Evolutionary conservation across 2,113 vertebrate species (phyloP), one percentile per base, ranked within the genome.

Genomic region (Numenius arquata): DNA sequence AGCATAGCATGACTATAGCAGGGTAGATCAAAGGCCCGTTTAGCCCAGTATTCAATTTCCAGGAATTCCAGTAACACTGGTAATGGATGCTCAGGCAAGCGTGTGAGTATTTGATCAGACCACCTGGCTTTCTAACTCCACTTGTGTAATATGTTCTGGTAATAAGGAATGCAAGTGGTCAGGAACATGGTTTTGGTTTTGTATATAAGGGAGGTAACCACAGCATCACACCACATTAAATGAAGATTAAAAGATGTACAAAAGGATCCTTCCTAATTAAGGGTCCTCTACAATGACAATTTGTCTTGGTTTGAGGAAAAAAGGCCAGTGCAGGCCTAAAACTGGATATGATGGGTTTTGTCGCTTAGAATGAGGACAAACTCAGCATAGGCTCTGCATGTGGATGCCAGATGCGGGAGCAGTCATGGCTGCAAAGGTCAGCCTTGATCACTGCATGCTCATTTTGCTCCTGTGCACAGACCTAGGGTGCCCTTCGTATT

Each of bases 271-370:
- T 89, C 30, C 34, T 56, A 23, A 36, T 38, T 50, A 77, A 68
- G 12, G 4, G 5, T 53, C 27, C 27, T 81, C 26, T 65, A 29
- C 5, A 47, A 12, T 27, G 9, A 66, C 8, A 36, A 5, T 80
- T 65, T 66, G 9, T 55, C 29, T 81, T 18, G 0, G n/a, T 66
- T 63, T 73, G 32, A 63, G 32, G 38, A 74, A 43, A 8, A 66
- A 50, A 59, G 30, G 23, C 29, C 29, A 84, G 3, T 27, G 9
- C 11, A 71, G 29, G 7, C 1, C 0, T 72, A n/a, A 77, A 79
- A 13, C 9, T 29, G 5, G 27, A 11, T 75, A 36, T 21, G 1
- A 20, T 1, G 4, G 0, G 2, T 67, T 90, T 72, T 0, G 0
- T 38, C 88, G 23, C 66, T 85, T 65, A 78, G 32, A 43, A 41